Base-by-base conservation (phyloP, 2,888 invertebrate genomes). In the Pecten maximus region DNA sequence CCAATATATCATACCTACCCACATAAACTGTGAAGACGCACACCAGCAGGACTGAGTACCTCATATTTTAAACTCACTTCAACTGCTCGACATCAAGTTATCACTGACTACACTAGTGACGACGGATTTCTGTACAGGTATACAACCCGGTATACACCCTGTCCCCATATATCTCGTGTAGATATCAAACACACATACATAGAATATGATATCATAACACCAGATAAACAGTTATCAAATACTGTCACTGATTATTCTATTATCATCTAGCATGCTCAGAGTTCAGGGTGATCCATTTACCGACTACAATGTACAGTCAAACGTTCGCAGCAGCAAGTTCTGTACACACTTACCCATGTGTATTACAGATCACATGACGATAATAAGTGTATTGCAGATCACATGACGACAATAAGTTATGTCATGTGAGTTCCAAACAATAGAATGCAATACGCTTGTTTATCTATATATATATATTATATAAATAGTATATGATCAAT, bases 31-130 rank as follows among this genome's bases (percentile, higher is more conserved):
- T 23, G 6, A 74, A 74, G 74, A 28, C 35, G 23, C 28, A 74
- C 74, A 74, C 74, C 74, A 74, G 74, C 74, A 74, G 74, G 74
- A 74, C 74, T 74, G 74, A 74, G 74, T 4, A 74, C 74, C 74
- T 74, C 74, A 74, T 74, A 2, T 35, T 74, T 28, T 74, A 35
- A 35, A 35, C 74, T 35, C 74, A 74, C 74, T 74, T 74, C 74
- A 28, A 60, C 60, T 60, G 74, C 74, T 54, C 12, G 28, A 74
- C 28, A 74, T 35, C 28, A 74, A 74, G 12, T 74, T 28, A 74
- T 12, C 35, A 35, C 35, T 74, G 74, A 19, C 74, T 15, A 23
- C 28, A 28, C 28, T 35, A 74, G 12, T 74, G 74, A 23, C 28
- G 19, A 54, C 54, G 54, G 19, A 74, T 35, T 54, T 54, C 23